Conservation (phyloP, 2,797 vertebrate species). For the Danio jaintianensis region DNA sequence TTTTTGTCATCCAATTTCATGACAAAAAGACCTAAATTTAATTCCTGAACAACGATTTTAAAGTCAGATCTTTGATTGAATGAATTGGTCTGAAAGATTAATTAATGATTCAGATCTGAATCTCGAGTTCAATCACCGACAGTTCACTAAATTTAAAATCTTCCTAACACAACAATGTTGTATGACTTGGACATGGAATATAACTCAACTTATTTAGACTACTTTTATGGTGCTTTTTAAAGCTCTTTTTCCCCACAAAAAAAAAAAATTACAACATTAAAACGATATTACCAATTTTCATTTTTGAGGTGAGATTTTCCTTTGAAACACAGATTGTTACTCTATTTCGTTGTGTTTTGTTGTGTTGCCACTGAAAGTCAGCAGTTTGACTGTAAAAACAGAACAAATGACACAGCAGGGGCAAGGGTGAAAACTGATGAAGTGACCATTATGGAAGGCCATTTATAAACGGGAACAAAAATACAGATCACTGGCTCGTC, state of each 20-base stretch:
- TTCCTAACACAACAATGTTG: neutral
- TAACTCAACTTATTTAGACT: neutral
- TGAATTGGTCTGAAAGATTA: neutral
- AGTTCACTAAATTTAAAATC: neutral
- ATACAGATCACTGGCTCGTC: conserved; percentile 54
- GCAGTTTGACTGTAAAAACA: conserved; percentile 49
- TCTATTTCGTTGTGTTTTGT: conserved; percentile 7
- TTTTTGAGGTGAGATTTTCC: neutral
- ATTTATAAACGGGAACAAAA: conserved; percentile 55
- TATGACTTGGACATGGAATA: neutral
- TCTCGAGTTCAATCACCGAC: neutral
- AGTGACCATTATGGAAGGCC: conserved; percentile 47
- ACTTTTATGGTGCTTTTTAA: neutral
- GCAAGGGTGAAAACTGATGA: conserved; percentile 54
- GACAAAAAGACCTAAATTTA: neutral
- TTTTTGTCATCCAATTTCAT: no score
- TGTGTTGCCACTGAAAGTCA: conserved; percentile 30
- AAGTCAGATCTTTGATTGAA: neutral
- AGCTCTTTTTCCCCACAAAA: neutral
- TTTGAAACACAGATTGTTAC: neutral
- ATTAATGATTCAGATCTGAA: neutral
- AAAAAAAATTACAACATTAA: neutral
- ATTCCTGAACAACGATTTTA: neutral
- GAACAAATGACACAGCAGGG: conserved; percentile 55
- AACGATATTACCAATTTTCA: neutral